phyloP scores from a whole-genome alignment of 1,140 invertebrate species.

The Drosophila hydei region DNA sequence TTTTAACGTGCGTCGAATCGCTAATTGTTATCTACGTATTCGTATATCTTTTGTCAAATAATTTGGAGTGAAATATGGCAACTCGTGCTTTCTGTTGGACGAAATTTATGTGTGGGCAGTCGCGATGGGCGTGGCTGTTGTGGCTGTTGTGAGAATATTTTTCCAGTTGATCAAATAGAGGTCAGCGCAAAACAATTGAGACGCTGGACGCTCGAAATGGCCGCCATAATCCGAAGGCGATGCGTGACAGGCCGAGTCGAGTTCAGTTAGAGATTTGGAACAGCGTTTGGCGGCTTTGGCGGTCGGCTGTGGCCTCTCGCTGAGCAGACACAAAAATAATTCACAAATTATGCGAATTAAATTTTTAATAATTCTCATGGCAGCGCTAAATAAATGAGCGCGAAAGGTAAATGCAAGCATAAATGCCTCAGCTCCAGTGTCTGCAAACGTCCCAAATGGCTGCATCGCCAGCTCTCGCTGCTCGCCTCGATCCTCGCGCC shows the following conservation, averaged over 20 bases:
- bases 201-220: conserved; percentile 1
- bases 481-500: no score
- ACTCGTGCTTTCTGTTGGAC: not conserved
- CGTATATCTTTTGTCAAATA: not conserved
- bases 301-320: not conserved
- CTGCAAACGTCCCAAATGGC: conserved; percentile 23
- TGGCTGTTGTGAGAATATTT: conserved; percentile 8
- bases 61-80: no score
- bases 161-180: conserved; percentile 13
- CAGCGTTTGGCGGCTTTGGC: conserved; percentile 1
- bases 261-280: conserved; percentile 4
- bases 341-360: conserved; percentile 83
- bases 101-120: not conserved
- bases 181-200: conserved; percentile 5
- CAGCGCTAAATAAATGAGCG: conserved; percentile 75
- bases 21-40: no score
- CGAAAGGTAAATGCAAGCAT: conserved; percentile 43
- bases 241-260: conserved; percentile 1
- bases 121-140: not conserved
- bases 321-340: conserved; percentile 57
- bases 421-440: conserved; percentile 11
- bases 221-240: conserved; percentile 10
- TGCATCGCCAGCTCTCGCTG: conserved; percentile 3
- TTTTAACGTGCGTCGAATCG: not conserved
- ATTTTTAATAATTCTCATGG: conserved; percentile 83